Percentiles rank a stretch among this genome's conserved stretches.
Conservation (phyloP, 2,113 vertebrate species). For the Ictalurus punctatus region DNA sequence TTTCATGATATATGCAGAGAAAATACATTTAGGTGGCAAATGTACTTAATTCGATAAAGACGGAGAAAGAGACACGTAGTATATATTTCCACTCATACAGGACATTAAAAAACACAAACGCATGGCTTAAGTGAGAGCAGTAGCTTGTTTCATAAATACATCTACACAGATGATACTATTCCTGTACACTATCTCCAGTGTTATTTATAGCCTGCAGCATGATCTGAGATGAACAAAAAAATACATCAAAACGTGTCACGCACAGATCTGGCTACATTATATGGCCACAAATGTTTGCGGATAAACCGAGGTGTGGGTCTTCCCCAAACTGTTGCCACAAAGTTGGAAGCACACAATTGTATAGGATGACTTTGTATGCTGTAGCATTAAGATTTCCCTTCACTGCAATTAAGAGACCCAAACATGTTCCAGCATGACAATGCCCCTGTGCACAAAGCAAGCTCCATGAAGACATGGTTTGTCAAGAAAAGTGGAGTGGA, state of each 20-base stretch:
- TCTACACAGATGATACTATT: slow-evolving; percentile 55
- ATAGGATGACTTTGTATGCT: background rate
- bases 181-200: slow-evolving; percentile 59
- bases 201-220: slow-evolving; percentile 66
- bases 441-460: background rate
- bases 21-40: background rate
- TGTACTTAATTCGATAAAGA: background rate
- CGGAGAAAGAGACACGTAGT: background rate
- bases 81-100: slow-evolving; percentile 49
- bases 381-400: background rate
- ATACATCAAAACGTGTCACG: background rate
- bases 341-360: background rate
- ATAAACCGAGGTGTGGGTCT: background rate
- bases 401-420: background rate
- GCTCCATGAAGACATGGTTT: background rate
- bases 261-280: background rate
- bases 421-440: background rate
- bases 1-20: background rate
- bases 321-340: background rate
- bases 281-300: background rate
- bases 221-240: background rate
- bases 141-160: slow-evolving; percentile 26
- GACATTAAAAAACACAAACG: slow-evolving; percentile 51
- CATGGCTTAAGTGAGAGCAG: slow-evolving; percentile 40
- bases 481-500: background rate